Evolutionary conservation across 1,140 invertebrate genomes (phyloP), one percentile per base, ranked within the genome.

Genomic region (Holcopasites calliopsidis): DNA sequence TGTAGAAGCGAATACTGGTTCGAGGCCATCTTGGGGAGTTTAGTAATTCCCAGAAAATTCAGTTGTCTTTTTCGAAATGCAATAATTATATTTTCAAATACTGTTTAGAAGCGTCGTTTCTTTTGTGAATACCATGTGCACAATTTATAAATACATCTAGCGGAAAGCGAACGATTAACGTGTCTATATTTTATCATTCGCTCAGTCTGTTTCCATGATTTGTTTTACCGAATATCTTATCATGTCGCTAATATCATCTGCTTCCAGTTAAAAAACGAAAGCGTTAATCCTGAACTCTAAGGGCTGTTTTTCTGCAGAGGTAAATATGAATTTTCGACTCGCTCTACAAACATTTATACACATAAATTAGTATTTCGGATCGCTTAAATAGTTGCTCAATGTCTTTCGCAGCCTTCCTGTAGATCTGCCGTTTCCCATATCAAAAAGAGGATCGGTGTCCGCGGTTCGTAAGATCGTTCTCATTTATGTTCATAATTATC

Each of bases 1-100:
- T 82, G 49, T 83, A 82, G 80, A 82, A 76, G 76, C 82, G 76
- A 83, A 82, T 74, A 21, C 44, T 35, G 65, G 28, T 65, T 58
- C 33, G 11, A 69, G 47, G 35, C 60, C 65, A 49, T 6, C 33
- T 13, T 44, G 65, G 23, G 42, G 28, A 35, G 35, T 50, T 69
- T 4, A 68, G 42, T 11, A 60, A 40, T 68, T 31, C 18, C 31
- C 23, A 55, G 6, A 35, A 38, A 58, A 62, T 52, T 44, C 18
- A 11, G 52, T 65, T 55, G 65, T 31, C 23, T 73, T 54, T 21
- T n/a, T 38, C 16, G 18, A 66, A 66, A 47, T 55, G 38, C 44
- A 74, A 74, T 66, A 66, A 74, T 23, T 66, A 74, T 66, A 66
- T 74, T 74, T 74, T 65, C 50, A 55, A 55, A 57, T 66, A 74